Conservation (phyloP, 1,140 invertebrate genomes). For the Bombus superbus region DNA sequence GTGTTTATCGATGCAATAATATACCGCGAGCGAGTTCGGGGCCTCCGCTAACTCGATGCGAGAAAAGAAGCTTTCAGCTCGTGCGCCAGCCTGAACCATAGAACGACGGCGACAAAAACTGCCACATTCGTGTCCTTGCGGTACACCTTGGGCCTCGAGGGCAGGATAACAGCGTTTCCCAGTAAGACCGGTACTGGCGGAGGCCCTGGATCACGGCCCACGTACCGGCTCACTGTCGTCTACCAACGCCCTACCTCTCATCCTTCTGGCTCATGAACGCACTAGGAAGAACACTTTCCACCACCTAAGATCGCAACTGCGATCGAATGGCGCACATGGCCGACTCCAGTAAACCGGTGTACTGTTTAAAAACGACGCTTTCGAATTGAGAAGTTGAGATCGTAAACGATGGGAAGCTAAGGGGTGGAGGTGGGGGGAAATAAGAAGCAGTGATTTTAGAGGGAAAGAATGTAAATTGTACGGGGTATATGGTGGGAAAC, state of each 20-base stretch:
- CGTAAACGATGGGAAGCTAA: too few relatives aligned
- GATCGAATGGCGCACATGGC: constrained; percentile 1
- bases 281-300: constrained; percentile 58
- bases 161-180: constrained; percentile 60
- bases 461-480: too few relatives aligned
- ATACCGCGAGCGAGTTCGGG: constrained; percentile 53
- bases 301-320: constrained; percentile 1
- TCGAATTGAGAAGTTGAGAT: too few relatives aligned
- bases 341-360: too few relatives aligned
- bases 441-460: too few relatives aligned
- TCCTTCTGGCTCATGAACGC: constrained; percentile 22
- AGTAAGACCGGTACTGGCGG: constrained; percentile 55
- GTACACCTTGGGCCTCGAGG: constrained; percentile 63
- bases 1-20: constrained; percentile 76
- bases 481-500: too few relatives aligned
- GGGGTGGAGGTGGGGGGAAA: too few relatives aligned
- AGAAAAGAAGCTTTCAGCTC: constrained; percentile 58
- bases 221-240: constrained; percentile 45
- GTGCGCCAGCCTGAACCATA: constrained; percentile 24
- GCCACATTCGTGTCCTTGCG: constrained; percentile 68
- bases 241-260: constrained; percentile 46
- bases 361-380: too few relatives aligned
- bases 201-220: constrained; percentile 59
- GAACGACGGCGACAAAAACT: constrained; percentile 56
- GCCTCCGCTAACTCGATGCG: constrained; percentile 16